Evolutionary conservation across 2,888 invertebrate genomes (phyloP).

Genomic region (Dendrolimus houi): DNA sequence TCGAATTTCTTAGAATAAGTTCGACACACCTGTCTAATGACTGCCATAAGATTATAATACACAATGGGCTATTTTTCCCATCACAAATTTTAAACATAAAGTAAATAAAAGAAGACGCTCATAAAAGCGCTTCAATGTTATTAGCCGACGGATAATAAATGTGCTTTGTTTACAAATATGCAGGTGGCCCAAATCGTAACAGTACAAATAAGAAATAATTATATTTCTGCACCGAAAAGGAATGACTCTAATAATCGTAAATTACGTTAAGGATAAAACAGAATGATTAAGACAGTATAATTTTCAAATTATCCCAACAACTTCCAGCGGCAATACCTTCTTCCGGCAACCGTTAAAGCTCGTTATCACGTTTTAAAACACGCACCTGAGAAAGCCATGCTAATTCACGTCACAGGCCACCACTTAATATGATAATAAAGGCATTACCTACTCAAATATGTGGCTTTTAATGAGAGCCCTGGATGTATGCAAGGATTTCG

Average conservation of each 20-base stretch:
- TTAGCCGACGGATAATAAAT: too few relatives aligned
- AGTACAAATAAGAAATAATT: too few relatives aligned
- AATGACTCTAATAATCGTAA: neutral
- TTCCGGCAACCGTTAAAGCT: neutral
- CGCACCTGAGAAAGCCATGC: conserved; percentile 22
- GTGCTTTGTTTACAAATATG: too few relatives aligned
- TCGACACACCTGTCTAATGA: too few relatives aligned
- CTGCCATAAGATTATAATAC: too few relatives aligned
- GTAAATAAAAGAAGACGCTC: too few relatives aligned
- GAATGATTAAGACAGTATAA: neutral
- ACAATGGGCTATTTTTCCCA: too few relatives aligned
- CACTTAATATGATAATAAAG: conserved; percentile 61
- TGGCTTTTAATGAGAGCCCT: conserved; percentile 34
- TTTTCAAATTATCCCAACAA: neutral
- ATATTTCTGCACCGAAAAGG: too few relatives aligned
- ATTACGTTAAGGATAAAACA: neutral
- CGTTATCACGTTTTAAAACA: neutral
- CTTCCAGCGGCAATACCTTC: neutral
- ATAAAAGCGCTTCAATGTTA: too few relatives aligned
- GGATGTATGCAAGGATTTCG: neutral
- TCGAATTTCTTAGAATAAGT: too few relatives aligned
- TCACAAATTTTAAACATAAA: too few relatives aligned
- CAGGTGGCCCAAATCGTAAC: too few relatives aligned
- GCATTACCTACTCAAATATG: conserved; percentile 48
- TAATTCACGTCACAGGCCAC: conserved; percentile 36